Evolutionary conservation across 2,797 vertebrate genomes (phyloP).

Genomic region (Australoheros facetus): DNA sequence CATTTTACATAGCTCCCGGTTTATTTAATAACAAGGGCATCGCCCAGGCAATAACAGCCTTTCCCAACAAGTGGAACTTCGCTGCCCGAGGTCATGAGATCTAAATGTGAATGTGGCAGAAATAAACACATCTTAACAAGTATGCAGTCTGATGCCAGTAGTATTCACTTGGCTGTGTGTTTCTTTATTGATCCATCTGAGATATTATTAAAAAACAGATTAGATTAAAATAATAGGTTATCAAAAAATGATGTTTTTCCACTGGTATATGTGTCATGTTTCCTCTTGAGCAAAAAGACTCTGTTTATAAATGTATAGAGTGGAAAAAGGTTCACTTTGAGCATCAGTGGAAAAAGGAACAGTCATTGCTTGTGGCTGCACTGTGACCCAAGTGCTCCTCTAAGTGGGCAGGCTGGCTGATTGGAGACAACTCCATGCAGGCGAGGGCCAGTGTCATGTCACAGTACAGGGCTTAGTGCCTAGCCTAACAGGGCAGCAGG

Average conservation of each 20-base stretch:
- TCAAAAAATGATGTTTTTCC: slow-evolving; percentile 1
- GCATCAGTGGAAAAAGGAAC: slow-evolving; percentile 23
- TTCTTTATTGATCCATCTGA: slow-evolving; percentile 4
- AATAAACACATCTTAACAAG: slow-evolving; percentile 46
- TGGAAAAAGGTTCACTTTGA: slow-evolving; percentile 28
- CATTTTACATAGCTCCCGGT: slow-evolving; percentile 48
- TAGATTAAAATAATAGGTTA: not conserved
- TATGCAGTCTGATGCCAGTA: slow-evolving; percentile 11
- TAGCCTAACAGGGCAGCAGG: slow-evolving; percentile 65
- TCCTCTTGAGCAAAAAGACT: slow-evolving; percentile 22
- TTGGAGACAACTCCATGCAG: slow-evolving; percentile 37
- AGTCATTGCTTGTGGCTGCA: slow-evolving; percentile 33
- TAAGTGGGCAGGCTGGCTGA: slow-evolving; percentile 43
- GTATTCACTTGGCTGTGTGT: slow-evolving; percentile 8
- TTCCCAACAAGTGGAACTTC: slow-evolving; percentile 33
- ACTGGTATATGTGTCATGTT: slow-evolving; percentile 37
- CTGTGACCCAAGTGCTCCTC: slow-evolving; percentile 44
- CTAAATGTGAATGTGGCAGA: slow-evolving; percentile 17
- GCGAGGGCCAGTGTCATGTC: slow-evolving; percentile 58
- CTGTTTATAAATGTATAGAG: not conserved
- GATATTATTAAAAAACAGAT: not conserved
- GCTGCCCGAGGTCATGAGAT: slow-evolving; percentile 36
- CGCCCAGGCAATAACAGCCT: slow-evolving; percentile 36
- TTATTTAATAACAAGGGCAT: slow-evolving; percentile 50
- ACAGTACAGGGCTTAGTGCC: slow-evolving; percentile 54